Conservation (phyloP, 1,140 invertebrate genomes). For the Drosophila quadrilineata region DNA sequence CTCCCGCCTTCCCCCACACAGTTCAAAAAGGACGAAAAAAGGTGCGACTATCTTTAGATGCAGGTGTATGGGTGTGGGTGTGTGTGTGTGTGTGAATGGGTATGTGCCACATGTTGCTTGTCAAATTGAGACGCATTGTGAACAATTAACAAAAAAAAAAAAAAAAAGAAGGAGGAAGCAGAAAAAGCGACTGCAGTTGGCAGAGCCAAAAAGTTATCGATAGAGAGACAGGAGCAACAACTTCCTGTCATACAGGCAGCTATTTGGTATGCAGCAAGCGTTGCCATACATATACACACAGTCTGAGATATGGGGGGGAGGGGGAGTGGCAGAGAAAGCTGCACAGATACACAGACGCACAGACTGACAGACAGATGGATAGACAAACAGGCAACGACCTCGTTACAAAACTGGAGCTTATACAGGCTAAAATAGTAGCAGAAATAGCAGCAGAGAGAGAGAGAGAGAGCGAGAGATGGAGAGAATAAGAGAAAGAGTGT, state of each 20-base stretch:
- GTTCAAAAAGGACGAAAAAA: neutral
- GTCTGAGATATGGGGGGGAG: conserved; percentile 1
- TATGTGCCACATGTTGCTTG: conserved; percentile 64
- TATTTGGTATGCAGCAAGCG: conserved; percentile 71
- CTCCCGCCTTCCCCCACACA: neutral
- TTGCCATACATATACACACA: conserved; percentile 43
- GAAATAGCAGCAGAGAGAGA: too few species aligned
- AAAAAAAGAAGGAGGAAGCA: too few species aligned
- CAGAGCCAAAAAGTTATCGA: conserved; percentile 47
- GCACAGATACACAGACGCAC: conserved; percentile 20
- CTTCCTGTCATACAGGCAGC: conserved; percentile 48
- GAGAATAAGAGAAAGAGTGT: neutral
- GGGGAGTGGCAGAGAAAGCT: neutral
- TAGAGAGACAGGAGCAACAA: conserved; percentile 34
- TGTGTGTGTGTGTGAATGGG: neutral
- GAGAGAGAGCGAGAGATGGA: neutral
- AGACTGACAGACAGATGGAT: neutral
- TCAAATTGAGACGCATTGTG: conserved; percentile 62
- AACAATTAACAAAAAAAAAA: conserved; percentile 73
- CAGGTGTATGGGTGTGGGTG: conserved; percentile 7
- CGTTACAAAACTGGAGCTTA: conserved; percentile 71
- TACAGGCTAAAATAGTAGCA: neutral
- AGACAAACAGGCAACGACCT: conserved; percentile 62
- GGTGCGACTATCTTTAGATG: conserved; percentile 13
- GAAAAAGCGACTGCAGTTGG: conserved; percentile 42